A percentile compares a stretch with the other conserved stretches of the same genome.
phyloP scores from a whole-genome alignment of 2,888 invertebrate species.

The Anthophora plumipes region DNA sequence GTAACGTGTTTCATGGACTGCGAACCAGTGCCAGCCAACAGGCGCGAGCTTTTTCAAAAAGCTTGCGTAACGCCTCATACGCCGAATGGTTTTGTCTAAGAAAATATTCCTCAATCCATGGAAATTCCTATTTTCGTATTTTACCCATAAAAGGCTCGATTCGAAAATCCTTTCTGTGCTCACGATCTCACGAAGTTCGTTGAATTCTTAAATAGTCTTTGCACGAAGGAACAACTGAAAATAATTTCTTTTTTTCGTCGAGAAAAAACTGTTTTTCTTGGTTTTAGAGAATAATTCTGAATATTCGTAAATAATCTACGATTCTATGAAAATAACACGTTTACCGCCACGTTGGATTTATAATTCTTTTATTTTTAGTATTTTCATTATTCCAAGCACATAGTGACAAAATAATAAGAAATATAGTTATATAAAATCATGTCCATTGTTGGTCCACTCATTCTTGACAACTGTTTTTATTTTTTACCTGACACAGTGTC shows the following conservation, averaged over 20 bases:
- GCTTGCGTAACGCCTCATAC: constrained; percentile 38
- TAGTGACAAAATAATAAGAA: no score
- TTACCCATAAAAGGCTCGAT: not conserved
- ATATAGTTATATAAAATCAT: no score
- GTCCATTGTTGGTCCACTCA: no score
- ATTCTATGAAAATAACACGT: no score
- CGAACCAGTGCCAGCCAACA: constrained; percentile 2
- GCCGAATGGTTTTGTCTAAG: constrained; percentile 10
- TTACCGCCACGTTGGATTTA: no score
- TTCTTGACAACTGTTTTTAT: no score
- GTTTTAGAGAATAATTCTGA: not conserved
- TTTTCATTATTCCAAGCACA: no score
- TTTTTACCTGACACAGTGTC: no score
- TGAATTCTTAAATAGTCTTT: no score
- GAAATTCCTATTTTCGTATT: not conserved
- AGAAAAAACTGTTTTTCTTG: not conserved
- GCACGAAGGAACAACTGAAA: no score
- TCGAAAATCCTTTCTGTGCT: not conserved
- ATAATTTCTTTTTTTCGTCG: no score
- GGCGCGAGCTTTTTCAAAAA: constrained; percentile 53
- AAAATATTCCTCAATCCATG: constrained; percentile 26
- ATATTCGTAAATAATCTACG: not conserved
- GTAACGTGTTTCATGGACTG: constrained; percentile 55
- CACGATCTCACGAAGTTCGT: not conserved
- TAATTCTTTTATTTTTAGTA: no score